Conservation (phyloP, 1,140 invertebrate species). For the Hesperophylax magnus region DNA sequence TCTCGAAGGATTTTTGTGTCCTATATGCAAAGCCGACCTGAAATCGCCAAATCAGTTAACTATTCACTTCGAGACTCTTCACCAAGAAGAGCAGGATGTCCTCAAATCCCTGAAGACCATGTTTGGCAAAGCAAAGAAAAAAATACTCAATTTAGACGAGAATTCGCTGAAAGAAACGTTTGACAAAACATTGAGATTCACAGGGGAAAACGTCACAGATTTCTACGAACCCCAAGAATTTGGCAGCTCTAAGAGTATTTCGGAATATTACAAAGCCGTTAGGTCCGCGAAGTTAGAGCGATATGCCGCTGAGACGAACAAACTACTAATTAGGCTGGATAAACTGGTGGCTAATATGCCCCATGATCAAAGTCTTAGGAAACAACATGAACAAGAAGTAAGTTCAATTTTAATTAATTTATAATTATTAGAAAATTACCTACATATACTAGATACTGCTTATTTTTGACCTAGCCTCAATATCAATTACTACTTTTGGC, state of each 20-base stretch:
- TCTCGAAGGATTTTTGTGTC: slow-evolving; percentile 93
- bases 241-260: slow-evolving; percentile 79
- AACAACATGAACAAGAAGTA: slow-evolving; percentile 81
- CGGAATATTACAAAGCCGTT: slow-evolving; percentile 84
- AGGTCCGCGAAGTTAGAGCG: slow-evolving; percentile 79
- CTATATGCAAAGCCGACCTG: slow-evolving; percentile 92
- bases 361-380: slow-evolving; percentile 84
- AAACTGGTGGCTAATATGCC: slow-evolving; percentile 91
- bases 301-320: slow-evolving; percentile 95
- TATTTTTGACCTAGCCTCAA: no score
- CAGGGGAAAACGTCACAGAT: slow-evolving; percentile 52
- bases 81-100: slow-evolving; percentile 91
- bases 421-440: no score
- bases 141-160: slow-evolving; percentile 86
- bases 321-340: slow-evolving; percentile 93
- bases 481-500: no score
- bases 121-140: slow-evolving; percentile 91
- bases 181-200: slow-evolving; percentile 67
- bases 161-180: slow-evolving; percentile 72
- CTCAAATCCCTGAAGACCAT: slow-evolving; percentile 93
- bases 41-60: slow-evolving; percentile 86
- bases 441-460: no score
- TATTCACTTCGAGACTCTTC: slow-evolving; percentile 89
- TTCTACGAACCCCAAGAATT: slow-evolving; percentile 76
- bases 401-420: slow-evolving; percentile 46